Percentiles rank a stretch among this genome's conserved stretches.
phyloP scores from a whole-genome alignment of 2,888 invertebrate species.

The Megaustenia siamemsis region DNA sequence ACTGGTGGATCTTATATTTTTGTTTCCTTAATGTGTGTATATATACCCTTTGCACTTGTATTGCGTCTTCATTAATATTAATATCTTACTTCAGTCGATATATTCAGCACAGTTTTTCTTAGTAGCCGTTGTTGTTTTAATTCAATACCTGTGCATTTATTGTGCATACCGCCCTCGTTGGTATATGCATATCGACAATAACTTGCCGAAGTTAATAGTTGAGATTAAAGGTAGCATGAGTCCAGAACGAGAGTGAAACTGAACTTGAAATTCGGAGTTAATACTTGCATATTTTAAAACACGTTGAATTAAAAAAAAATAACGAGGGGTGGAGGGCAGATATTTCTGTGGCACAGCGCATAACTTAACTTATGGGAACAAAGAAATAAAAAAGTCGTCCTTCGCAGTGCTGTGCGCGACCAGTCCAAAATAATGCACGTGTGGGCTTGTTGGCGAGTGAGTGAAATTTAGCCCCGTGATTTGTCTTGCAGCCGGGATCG shows the following conservation, averaged over 20 bases:
- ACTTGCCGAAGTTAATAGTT: background rate
- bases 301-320: background rate
- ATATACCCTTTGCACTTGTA: too few species aligned
- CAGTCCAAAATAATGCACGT: conserved; percentile 27
- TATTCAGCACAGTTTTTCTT: too few species aligned
- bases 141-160: too few species aligned
- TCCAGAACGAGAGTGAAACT: background rate
- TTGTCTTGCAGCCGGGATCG: conserved; percentile 29
- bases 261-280: background rate
- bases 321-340: background rate
- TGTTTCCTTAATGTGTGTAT: too few species aligned
- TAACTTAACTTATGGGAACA: background rate
- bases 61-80: too few species aligned
- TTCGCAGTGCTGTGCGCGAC: conserved; percentile 12
- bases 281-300: background rate
- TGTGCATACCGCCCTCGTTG: too few species aligned
- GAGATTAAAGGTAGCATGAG: background rate
- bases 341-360: background rate
- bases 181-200: too few species aligned
- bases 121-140: too few species aligned
- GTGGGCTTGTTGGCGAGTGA: conserved; percentile 33
- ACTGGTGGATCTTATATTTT: too few species aligned
- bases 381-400: conserved; percentile 20
- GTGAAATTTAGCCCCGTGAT: conserved; percentile 32
- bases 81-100: too few species aligned